Percentiles rank a stretch among this genome's conserved stretches.
Evolutionary conservation across 1,140 invertebrate genomes (phyloP).

Genomic region (Heliconius congener): DNA sequence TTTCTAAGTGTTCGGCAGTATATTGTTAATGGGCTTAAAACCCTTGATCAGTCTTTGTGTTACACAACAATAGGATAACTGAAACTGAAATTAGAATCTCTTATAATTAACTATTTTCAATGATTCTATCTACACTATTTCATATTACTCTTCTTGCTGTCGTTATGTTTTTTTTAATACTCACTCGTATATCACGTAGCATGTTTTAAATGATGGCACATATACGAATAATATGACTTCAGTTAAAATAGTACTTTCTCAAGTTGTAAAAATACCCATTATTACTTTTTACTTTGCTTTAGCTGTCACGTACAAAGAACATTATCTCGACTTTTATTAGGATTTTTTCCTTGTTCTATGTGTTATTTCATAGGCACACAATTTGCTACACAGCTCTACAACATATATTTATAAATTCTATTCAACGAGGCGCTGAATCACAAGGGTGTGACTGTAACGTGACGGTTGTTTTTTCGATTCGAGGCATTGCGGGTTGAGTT

Average conservation of each 20-base stretch:
- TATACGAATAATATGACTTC: constrained; percentile 1
- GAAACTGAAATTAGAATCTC: constrained; percentile 27
- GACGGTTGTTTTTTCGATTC: too few relatives aligned
- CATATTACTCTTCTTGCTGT: neutral
- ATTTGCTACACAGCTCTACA: neutral
- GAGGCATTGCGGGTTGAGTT: too few relatives aligned
- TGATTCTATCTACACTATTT: neutral
- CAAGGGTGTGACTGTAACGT: too few relatives aligned
- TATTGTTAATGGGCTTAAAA: constrained; percentile 9
- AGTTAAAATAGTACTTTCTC: constrained; percentile 13
- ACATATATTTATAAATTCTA: neutral
- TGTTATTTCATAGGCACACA: constrained; percentile 26
- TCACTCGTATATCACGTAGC: constrained; percentile 1
- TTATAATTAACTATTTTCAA: neutral
- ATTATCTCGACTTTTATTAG: constrained; percentile 28
- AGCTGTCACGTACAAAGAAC: constrained; percentile 33
- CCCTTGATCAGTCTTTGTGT: constrained; percentile 25
- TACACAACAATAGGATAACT: constrained; percentile 30
- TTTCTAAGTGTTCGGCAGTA: neutral
- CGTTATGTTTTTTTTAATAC: neutral
- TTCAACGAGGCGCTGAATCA: neutral
- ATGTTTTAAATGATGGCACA: neutral
- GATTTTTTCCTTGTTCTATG: constrained; percentile 29
- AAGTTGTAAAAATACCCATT: constrained; percentile 28
- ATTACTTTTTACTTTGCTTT: constrained; percentile 26